Evolutionary conservation across 2,797 vertebrate genomes (phyloP), one percentile per base, ranked within the genome.

Genomic region (Ibycter americanus): DNA sequence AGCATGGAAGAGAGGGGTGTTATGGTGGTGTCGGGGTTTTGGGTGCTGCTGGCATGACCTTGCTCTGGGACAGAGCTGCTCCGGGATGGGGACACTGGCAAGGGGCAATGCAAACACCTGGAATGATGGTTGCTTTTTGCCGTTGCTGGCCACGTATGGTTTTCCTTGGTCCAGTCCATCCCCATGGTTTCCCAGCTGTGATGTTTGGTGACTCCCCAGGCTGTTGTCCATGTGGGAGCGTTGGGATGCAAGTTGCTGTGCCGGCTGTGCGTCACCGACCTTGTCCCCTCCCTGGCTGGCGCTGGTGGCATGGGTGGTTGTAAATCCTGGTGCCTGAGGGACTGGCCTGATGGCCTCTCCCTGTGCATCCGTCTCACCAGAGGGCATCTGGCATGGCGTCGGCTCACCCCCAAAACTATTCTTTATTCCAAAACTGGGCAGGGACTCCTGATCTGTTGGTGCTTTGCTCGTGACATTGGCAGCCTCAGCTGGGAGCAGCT

Each of bases 131-230:
- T 83, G 14, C 26, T n/a, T 83, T 65, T 59, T 47, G 62, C 46
- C 12, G 6, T 20, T 1, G 8, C 10, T 3, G 9, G 26, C 10
- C 26, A 11, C 0, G 0, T 1, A 0, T 25, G 34, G 34, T 29
- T 42, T 56, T 58, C 49, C 15, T 27, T 38, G 49, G 56, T 36
- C 27, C 52, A 10, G 34, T 52, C 27, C 49, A 16, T 25, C 32
- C 27, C 11, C 11, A 6, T 19, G 26, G n/a, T 58, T 49, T 67
- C n/a, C 62, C 27, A n/a, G 47, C 6, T 18, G 38, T 31, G 15
- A 12, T 49, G 54, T 66, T n/a, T 36, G 20, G 15, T 4, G 4
- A 29, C 7, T 58, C 29, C 54, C 66, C 1, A 5, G 36, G 29
- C 61, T 61, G 38, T 61, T 40, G 16, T 61, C 54, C 8, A 0